Conservation (phyloP, 2,797 vertebrate species). For the Propithecus perrieri region DNA sequence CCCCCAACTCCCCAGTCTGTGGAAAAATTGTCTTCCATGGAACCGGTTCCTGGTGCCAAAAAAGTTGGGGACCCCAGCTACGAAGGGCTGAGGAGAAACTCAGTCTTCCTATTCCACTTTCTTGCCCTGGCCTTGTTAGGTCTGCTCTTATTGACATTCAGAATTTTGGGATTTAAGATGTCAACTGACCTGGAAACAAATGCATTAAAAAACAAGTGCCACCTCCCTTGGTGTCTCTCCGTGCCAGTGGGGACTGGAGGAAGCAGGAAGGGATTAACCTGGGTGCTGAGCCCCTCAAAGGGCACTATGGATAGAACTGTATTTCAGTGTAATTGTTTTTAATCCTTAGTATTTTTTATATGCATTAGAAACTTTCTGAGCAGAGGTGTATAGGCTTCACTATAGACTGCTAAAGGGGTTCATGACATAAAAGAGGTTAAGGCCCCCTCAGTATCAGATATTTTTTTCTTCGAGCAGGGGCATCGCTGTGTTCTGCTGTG, state of each 20-base stretch:
- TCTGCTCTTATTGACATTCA: not conserved
- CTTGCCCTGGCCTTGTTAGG: not conserved
- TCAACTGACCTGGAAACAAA: not conserved
- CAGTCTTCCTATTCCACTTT: not conserved
- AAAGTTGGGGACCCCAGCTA: too few species aligned
- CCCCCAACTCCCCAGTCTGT: too few species aligned
- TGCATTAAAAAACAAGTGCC: not conserved
- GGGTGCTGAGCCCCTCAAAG: not conserved
- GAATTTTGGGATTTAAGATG: constrained; percentile 5
- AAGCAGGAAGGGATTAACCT: not conserved
- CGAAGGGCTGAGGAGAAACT: not conserved
- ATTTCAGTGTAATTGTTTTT: not conserved
- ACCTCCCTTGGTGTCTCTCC: not conserved
- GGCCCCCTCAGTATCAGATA: not conserved
- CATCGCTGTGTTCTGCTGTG: not conserved
- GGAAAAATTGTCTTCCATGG: too few species aligned
- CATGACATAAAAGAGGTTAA: not conserved
- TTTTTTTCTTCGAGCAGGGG: not conserved
- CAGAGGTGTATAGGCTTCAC: not conserved
- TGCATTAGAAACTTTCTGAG: not conserved
- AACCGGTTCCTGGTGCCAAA: too few species aligned
- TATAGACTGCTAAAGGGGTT: not conserved
- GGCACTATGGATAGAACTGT: not conserved
- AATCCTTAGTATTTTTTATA: not conserved
- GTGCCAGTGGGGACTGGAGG: not conserved